Base-by-base conservation (phyloP, 2,797 vertebrate species). In the Lepus townsendii region DNA sequence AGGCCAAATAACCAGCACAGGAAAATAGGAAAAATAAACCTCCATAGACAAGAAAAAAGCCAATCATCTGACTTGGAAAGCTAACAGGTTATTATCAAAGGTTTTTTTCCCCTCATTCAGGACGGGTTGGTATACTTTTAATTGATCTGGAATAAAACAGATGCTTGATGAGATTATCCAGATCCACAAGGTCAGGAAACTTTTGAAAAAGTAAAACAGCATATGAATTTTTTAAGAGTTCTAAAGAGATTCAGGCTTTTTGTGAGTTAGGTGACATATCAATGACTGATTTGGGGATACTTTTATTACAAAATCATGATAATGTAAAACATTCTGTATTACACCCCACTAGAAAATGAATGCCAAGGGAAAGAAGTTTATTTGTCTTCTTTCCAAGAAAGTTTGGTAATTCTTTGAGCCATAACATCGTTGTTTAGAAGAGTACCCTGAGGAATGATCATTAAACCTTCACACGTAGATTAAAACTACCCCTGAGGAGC, bases 371-470 rank as follows among this genome's bases (percentile, higher is more conserved):
- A 83, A 96, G 60, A 88, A 94, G 75, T 96, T 77, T 95, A 97
- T 96, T 96, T 96, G 60, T 95, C 76, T 96, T 96, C 83, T 95
- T 93, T 91, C 93, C 87, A 91, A 86, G 93, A 87, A 97, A 96
- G 68, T 96, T 95, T 92, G 90, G 88, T 86, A 93, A 93, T 96
- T 93, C 96, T 90, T 92, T 96, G 86, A 97, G 76, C 87, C 69
- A 71, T 97, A 94, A 96, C 42, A 89, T 91, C 7, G 0, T 57
- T 86, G 72, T 94, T 96, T 84, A 94, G 5, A 16, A 91, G 80
- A 66, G 57, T 30, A 57, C 95, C 79, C 93, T 54, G 22, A 96
- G 83, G 96, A 96, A 87, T 77, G 63, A 96, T 87, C 79, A 76
- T 92, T 96, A 95, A 85, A 63, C 88, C 54, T 88, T 71, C 83